Evolutionary conservation across 2,888 invertebrate genomes (phyloP).

Genomic region (Amphipoea lucens): DNA sequence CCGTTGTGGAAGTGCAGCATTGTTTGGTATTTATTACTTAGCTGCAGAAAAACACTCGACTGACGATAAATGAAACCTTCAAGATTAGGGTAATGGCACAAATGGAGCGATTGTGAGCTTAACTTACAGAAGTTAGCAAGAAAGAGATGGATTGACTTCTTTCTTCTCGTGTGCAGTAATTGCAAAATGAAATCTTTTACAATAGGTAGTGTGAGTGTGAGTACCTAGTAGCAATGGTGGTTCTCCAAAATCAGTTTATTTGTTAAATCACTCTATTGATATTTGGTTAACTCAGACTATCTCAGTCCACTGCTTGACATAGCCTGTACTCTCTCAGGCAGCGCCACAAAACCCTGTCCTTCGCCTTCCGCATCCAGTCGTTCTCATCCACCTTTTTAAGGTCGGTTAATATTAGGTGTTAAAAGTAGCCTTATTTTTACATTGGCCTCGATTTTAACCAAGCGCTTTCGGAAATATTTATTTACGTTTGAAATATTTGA

Average conservation of each 20-base stretch:
- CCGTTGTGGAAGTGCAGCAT: constrained; percentile 11
- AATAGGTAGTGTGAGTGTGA: background rate
- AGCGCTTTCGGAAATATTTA: background rate
- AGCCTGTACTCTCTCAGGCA: too few relatives aligned
- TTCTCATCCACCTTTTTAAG: too few relatives aligned
- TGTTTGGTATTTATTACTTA: background rate
- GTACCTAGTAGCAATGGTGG: background rate
- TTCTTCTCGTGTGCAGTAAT: background rate
- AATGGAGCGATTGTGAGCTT: constrained; percentile 2
- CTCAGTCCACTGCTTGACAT: too few relatives aligned
- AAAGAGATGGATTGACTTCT: background rate
- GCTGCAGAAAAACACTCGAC: background rate
- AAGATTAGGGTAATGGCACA: constrained; percentile 6
- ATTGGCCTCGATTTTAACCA: background rate
- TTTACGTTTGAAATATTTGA: background rate
- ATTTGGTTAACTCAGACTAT: too few relatives aligned
- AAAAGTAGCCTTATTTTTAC: background rate
- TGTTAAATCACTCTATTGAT: too few relatives aligned
- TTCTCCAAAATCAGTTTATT: background rate
- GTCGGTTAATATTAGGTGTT: too few relatives aligned
- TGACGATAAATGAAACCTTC: background rate
- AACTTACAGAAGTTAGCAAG: too few relatives aligned
- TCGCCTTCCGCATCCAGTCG: too few relatives aligned
- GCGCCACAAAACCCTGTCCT: too few relatives aligned
- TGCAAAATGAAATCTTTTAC: background rate